These are phyloP conservation scores for Petrocephalus microphthalmus DNA, from an alignment of 2,113 vertebrate species.

Conservation along the genomic window DNA sequence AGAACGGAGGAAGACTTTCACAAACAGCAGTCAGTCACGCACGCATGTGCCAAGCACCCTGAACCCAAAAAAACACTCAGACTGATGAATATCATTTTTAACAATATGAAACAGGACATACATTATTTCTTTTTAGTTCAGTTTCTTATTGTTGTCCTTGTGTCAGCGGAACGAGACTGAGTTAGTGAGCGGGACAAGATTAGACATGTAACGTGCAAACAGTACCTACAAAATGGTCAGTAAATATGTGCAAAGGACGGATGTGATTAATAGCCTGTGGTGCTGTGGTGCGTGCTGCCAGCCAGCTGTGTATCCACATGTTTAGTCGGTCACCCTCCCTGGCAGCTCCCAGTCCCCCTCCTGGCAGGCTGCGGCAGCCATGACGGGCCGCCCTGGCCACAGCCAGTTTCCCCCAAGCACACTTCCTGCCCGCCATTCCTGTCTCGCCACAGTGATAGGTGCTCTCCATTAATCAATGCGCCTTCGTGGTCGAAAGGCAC, in stretches of 20 bases:
- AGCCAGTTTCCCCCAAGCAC: not conserved
- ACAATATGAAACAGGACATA: not conserved
- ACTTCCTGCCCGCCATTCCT: conserved; percentile 5
- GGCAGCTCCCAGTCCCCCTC: not conserved
- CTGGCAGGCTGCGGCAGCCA: not conserved
- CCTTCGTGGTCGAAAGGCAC: not conserved
- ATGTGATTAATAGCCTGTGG: not conserved
- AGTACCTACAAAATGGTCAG: not conserved
- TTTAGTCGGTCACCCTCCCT: not conserved
- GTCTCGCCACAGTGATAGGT: not conserved
- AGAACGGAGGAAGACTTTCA: not conserved
- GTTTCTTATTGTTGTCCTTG: not conserved
- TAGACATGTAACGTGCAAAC: not conserved
- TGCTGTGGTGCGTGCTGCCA: not conserved
- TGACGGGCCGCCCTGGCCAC: not conserved
- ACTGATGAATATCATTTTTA: not conserved
- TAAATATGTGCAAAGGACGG: not conserved
- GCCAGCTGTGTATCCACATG: not conserved
- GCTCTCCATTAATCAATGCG: not conserved
- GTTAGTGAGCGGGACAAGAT: not conserved
- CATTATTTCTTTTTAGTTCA: not conserved
- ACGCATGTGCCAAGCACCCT: not conserved
- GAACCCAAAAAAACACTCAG: not conserved
- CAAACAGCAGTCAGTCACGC: not conserved
- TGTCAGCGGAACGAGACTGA: not conserved